Base-by-base conservation (phyloP, 1,140 invertebrate genomes). In the Phocides pigmalion region DNA sequence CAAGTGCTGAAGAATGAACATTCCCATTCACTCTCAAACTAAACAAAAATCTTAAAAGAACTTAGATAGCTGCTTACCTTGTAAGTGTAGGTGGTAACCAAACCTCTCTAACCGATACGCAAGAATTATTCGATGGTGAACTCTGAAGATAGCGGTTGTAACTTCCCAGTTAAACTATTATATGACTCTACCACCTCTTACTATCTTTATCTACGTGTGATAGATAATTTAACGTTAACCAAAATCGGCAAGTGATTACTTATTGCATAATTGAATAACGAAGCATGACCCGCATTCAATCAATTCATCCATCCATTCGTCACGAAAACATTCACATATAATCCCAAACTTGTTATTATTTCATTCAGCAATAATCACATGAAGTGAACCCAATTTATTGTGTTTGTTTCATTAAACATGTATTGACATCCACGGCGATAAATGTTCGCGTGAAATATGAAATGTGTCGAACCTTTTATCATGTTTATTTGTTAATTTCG, bases 321-420 rank as follows among this genome's bases (percentile, higher is more conserved):
- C 11, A 25, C 8, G 16, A 39, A 54, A 41, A 51, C 11, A 39
- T 22, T 41, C 35, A 35, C 17, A 9, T n/a, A 41, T 54, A 22
- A 54, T 54, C 14, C 16, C 14, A 54, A 35, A 14, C 4, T 32
- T 50, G 54, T 58, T 44, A 46, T 32, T 58, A 28, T 59, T 46
- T 59, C 20, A 56, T 25, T 44, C 14, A 25, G 22, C 20, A 47
- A 62, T 64, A 63, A 64, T 64, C 22, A 62, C 22, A 50, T 58
- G 12, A 68, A 62, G 64, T 35, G 64, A 66, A 64, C 59, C 53
- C 54, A 50, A 68, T 75, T 75, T 68, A 28, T 68, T 68, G 64
- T 76, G 63, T 68, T 66, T 68, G 64, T 73, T 54, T 59, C 64
- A 68, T 76, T 76, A 68, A 71, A 51, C 65, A 65, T 12, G 32